A percentile compares a stretch with the other conserved stretches of the same genome.
Evolutionary conservation across 2,888 invertebrate genomes (phyloP).

Genomic region (Choreutis nemorana): DNA sequence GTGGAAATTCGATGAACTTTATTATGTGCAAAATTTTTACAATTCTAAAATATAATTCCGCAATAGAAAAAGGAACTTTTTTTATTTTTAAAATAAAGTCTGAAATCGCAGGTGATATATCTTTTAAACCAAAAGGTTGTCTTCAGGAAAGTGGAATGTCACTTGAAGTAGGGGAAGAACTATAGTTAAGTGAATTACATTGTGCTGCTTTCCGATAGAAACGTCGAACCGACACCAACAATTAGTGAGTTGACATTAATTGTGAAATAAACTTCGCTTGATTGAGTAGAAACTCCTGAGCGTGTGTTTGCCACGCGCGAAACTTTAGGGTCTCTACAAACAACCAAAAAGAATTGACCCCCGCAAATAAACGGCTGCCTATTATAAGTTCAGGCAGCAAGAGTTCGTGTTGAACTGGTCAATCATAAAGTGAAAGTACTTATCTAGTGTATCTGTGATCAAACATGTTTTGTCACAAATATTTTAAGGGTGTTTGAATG

Average conservation of each 20-base stretch:
- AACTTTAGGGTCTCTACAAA: slow-evolving; percentile 23
- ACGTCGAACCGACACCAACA: slow-evolving; percentile 35
- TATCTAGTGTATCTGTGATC: slow-evolving; percentile 34
- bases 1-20: too few relatives aligned
- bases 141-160: too few relatives aligned
- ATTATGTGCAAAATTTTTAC: too few relatives aligned
- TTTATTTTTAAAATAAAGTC: too few relatives aligned
- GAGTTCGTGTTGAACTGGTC: slow-evolving; percentile 8
- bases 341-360: slow-evolving; percentile 12
- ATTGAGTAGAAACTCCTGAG: slow-evolving; percentile 17
- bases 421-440: slow-evolving; percentile 23
- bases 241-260: slow-evolving; percentile 48
- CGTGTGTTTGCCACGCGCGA: slow-evolving; percentile 42
- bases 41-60: too few relatives aligned
- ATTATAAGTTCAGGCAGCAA: slow-evolving; percentile 2
- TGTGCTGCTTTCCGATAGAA: slow-evolving; percentile 8
- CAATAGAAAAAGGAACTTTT: too few relatives aligned
- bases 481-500: slow-evolving; percentile 27
- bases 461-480: slow-evolving; percentile 22
- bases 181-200: too few relatives aligned
- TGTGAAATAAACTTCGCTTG: slow-evolving; percentile 38
- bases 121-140: too few relatives aligned
- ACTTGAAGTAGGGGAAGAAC: too few relatives aligned
- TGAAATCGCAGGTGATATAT: too few relatives aligned
- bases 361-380: slow-evolving; percentile 1